Base-by-base conservation (phyloP, 1,140 invertebrate genomes). In the Zaprionus gabonicus region DNA sequence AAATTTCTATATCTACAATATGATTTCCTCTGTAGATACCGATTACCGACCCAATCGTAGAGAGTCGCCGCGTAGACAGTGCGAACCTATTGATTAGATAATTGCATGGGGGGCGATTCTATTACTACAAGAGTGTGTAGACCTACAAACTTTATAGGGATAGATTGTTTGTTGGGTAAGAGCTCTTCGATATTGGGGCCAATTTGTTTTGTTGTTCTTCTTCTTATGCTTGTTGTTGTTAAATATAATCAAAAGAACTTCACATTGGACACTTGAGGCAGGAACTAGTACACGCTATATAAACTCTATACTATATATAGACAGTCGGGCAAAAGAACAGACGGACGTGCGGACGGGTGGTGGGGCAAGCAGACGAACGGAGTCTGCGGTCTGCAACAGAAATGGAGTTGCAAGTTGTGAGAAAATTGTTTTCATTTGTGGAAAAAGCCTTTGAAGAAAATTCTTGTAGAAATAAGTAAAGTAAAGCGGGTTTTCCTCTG, bases 71-170 rank as follows among this genome's bases (percentile, higher is more conserved):
- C 59, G 58, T 67, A 81, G 71, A 84, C 83, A 78, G 80, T 83
- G 83, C 84, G 74, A 88, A 83, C 80, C 78, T 81, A 84, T 87
- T 90, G 84, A 87, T 87, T 87, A 87, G 84, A 87, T 87, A 88
- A 87, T 87, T 87, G 80, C 81, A 68, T 27, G 23, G 25, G 28
- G 56, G 41, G 67, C 25, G 41, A 58, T n/a, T 17, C 53, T 64
- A 28, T 28, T 28, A 12, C 7, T 13, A 3, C 5, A 6, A 36
- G 34, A 36, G 41, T 6, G 41, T n/a, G 9, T 53, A 56, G 57
- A 57, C 38, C 53, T 62, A 65, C 44, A 27, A 49, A 76, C 46
- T 17, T 60, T 71, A 28, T 55, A 34, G 44, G 49, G 36, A 62
- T 62, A 28, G 58, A 59, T 53, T 38, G 68, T 58, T n/a, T 59